phyloP scores from a whole-genome alignment of 2,888 invertebrate species.

The Himalopsyche tibetana region DNA sequence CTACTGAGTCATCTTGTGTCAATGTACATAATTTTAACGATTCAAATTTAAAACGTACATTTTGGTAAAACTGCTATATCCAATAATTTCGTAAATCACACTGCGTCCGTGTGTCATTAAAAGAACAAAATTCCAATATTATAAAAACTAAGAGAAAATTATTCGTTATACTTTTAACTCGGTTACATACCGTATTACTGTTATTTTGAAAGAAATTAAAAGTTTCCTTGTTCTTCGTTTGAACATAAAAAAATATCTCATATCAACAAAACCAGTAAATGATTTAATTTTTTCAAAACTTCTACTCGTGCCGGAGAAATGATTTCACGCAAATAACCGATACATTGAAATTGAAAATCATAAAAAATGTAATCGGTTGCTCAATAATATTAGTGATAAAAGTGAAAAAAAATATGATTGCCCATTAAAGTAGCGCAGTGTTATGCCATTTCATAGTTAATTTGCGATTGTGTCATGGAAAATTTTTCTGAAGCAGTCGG shows the following conservation, averaged over 20 bases:
- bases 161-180: not conserved
- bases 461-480: slow-evolving; percentile 36
- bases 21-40: no score
- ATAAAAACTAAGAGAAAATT: no score
- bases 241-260: no score
- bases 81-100: no score
- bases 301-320: not conserved
- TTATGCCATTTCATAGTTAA: slow-evolving; percentile 41
- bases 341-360: not conserved
- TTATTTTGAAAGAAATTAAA: not conserved
- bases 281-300: not conserved
- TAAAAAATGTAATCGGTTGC: not conserved
- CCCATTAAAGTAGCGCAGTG: slow-evolving; percentile 10
- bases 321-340: not conserved
- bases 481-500: slow-evolving; percentile 20
- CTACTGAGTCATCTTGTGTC: no score
- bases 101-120: no score
- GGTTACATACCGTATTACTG: not conserved
- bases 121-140: no score
- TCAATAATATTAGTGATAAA: slow-evolving; percentile 8
- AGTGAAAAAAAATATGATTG: not conserved
- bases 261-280: no score
- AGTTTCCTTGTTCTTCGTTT: no score
- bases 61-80: no score
- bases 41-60: no score